Conservation (phyloP, 1,140 invertebrate species). For the Drosophila nigrodunni region DNA sequence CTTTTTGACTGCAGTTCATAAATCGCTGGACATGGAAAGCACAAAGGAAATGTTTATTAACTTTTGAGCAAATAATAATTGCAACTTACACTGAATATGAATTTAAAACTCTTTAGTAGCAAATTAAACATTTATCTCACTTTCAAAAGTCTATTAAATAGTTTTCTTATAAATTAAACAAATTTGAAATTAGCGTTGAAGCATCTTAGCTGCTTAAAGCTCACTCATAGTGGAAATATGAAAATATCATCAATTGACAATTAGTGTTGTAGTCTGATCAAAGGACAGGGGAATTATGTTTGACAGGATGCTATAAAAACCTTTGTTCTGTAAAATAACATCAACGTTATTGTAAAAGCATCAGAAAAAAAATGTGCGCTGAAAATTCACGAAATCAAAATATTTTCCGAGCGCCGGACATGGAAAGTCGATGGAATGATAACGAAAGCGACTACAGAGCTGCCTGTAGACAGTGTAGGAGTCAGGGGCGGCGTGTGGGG, state of each 20-base stretch:
- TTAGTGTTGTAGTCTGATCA: neutral
- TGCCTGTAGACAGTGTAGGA: too few species aligned
- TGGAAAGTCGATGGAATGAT: neutral
- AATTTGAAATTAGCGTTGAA: too few species aligned
- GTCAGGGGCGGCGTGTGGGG: too few species aligned
- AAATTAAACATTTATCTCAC: neutral
- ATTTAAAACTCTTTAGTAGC: neutral
- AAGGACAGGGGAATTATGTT: neutral
- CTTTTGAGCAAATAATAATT: neutral
- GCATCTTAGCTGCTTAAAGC: too few species aligned
- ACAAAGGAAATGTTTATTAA: constrained; percentile 8
- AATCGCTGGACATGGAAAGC: neutral
- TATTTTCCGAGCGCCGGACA: constrained; percentile 20
- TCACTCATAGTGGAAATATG: too few species aligned
- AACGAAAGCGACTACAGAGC: neutral
- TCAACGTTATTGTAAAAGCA: neutral
- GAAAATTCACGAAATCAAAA: constrained; percentile 38
- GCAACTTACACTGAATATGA: neutral
- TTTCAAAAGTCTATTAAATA: too few species aligned
- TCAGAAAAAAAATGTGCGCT: constrained; percentile 5
- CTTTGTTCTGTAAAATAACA: neutral
- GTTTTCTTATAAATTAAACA: too few species aligned
- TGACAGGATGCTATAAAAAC: neutral
- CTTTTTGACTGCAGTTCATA: constrained; percentile 7
- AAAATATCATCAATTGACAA: neutral